These are phyloP conservation scores for Idaea straminata DNA, from an alignment of 2,888 invertebrate genomes.

Conservation along the genomic window DNA sequence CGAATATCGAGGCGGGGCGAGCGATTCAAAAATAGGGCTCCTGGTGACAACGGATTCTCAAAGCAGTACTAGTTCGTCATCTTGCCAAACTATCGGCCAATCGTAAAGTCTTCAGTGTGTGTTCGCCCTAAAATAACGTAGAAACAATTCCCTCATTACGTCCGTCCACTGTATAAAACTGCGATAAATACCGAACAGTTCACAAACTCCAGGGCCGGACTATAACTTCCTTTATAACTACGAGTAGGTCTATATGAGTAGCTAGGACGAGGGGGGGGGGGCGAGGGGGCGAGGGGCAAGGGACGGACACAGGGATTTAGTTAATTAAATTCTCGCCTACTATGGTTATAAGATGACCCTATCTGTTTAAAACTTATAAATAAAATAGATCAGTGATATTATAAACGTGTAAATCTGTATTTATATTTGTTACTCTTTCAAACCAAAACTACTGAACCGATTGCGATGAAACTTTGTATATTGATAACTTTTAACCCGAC, in stretches of 20 bases:
- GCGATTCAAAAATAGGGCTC: no score
- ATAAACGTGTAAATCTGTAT: neutral
- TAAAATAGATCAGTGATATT: neutral
- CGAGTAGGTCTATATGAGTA: slow-evolving; percentile 41
- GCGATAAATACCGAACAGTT: slow-evolving; percentile 57
- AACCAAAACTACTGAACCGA: neutral
- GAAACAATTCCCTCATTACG: slow-evolving; percentile 34
- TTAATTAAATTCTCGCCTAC: slow-evolving; percentile 21
- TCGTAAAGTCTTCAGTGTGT: neutral
- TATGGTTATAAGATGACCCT: slow-evolving; percentile 17
- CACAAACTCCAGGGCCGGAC: slow-evolving; percentile 37
- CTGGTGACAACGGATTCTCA: no score
- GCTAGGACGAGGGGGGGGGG: slow-evolving; percentile 28
- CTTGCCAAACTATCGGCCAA: neutral
- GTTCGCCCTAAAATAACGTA: slow-evolving; percentile 12
- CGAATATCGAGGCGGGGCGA: no score
- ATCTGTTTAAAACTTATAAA: neutral
- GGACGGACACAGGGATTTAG: slow-evolving; percentile 12
- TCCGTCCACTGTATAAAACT: slow-evolving; percentile 51
- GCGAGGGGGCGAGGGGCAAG: slow-evolving; percentile 16
- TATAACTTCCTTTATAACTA: slow-evolving; percentile 15
- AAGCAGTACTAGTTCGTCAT: neutral
- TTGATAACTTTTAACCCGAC: neutral
- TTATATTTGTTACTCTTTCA: neutral
- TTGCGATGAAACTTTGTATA: neutral